phyloP scores from a whole-genome alignment of 2,888 invertebrate species.

The Biston stratarius region DNA sequence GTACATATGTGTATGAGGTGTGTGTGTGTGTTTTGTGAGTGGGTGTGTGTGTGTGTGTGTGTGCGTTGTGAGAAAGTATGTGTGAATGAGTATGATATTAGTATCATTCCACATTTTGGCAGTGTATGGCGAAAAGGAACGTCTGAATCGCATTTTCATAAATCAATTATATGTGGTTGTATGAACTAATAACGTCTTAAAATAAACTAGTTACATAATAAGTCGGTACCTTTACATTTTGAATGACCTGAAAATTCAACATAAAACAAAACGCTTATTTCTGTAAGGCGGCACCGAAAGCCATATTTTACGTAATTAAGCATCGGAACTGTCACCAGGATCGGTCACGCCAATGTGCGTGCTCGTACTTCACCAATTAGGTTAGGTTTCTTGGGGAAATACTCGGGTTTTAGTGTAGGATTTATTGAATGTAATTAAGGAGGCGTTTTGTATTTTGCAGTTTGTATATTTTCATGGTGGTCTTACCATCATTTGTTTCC shows the following conservation, averaged over 20 bases:
- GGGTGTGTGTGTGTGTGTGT: no score
- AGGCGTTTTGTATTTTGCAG: slow-evolving; percentile 4
- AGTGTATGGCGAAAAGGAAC: no score
- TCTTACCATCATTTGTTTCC: neutral
- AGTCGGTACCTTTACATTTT: neutral
- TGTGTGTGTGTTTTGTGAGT: no score
- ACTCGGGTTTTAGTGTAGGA: slow-evolving; percentile 35
- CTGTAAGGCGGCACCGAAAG: slow-evolving; percentile 52
- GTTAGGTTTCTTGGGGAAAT: slow-evolving; percentile 60
- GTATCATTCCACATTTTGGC: no score
- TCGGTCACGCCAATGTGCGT: slow-evolving; percentile 69
- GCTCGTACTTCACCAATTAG: slow-evolving; percentile 66
- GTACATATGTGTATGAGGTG: no score
- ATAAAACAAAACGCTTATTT: slow-evolving; percentile 34
- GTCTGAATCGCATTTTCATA: no score
- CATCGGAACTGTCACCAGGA: slow-evolving; percentile 69
- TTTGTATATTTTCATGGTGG: neutral
- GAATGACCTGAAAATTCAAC: slow-evolving; percentile 13
- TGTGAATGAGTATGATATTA: no score
- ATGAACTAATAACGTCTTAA: no score
- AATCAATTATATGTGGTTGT: no score
- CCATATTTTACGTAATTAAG: slow-evolving; percentile 70
- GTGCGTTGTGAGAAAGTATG: no score
- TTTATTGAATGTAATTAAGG: slow-evolving; percentile 24
- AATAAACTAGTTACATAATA: neutral